Evolutionary conservation across 2,888 invertebrate species (phyloP).

Genomic region (Eudemis profundana): DNA sequence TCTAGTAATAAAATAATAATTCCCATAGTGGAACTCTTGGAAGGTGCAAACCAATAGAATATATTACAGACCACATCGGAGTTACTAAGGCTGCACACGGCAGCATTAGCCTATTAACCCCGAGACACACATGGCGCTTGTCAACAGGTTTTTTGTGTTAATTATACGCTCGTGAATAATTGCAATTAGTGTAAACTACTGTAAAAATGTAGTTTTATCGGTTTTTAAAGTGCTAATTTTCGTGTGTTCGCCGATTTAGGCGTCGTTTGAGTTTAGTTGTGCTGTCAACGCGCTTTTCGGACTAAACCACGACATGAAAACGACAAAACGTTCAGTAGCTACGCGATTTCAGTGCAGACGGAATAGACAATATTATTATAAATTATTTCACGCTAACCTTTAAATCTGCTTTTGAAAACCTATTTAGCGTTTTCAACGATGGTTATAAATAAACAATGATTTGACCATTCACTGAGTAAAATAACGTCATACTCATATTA

Average conservation of each 20-base stretch:
- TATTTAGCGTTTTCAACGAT: too few relatives aligned
- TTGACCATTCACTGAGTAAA: too few relatives aligned
- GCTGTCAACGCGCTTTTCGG: background rate
- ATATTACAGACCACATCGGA: too few relatives aligned
- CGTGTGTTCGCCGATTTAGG: slow-evolving; percentile 19
- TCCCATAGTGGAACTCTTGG: too few relatives aligned
- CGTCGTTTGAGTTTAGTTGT: background rate
- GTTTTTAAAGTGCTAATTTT: slow-evolving; percentile 31
- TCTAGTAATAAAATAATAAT: too few relatives aligned
- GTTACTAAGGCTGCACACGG: background rate
- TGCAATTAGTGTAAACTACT: slow-evolving; percentile 51
- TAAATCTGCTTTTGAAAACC: too few relatives aligned
- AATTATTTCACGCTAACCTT: too few relatives aligned
- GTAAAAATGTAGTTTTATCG: slow-evolving; percentile 34
- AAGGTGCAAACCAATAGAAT: too few relatives aligned
- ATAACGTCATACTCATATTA: too few relatives aligned
- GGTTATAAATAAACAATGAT: too few relatives aligned
- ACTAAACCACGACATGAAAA: background rate
- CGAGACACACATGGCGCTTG: slow-evolving; percentile 50
- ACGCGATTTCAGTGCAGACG: too few relatives aligned
- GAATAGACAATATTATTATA: background rate
- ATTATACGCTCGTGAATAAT: slow-evolving; percentile 58
- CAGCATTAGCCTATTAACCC: slow-evolving; percentile 42
- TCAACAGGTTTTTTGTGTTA: slow-evolving; percentile 61
- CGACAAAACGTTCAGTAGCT: too few relatives aligned